Evolutionary conservation across 2,113 vertebrate genomes (phyloP).

Genomic region (Seriola quinqueradiata): DNA sequence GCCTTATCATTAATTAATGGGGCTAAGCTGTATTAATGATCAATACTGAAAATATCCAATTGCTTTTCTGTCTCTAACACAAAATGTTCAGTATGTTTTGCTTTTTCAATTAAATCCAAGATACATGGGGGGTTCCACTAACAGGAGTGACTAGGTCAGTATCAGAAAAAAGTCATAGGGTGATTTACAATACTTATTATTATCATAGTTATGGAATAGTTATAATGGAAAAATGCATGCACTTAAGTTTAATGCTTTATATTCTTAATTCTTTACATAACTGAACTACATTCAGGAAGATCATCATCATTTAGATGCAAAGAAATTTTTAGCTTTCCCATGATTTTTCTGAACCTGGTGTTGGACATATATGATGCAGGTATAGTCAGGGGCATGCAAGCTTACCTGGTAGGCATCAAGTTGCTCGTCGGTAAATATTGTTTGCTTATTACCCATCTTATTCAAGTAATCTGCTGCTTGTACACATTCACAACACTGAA

Average conservation of each 20-base stretch:
- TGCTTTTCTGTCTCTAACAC: not conserved
- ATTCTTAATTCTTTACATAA: not conserved
- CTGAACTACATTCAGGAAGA: no score
- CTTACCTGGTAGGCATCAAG: constrained; percentile 96
- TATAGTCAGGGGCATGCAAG: not conserved
- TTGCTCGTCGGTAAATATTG: constrained; percentile 97
- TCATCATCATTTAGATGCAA: no score
- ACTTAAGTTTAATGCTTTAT: not conserved
- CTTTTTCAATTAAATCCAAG: not conserved
- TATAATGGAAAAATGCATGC: not conserved
- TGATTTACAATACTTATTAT: no score
- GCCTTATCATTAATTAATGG: not conserved
- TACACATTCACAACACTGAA: constrained; percentile 86
- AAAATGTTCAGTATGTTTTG: not conserved
- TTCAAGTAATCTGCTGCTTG: constrained; percentile 81
- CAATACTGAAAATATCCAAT: not conserved
- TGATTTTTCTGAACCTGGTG: no score
- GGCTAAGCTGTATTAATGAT: not conserved
- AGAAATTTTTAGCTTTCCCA: no score
- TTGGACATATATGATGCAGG: no score
- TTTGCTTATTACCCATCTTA: constrained; percentile 97
- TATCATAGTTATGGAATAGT: not conserved
- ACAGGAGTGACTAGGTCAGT: not conserved
- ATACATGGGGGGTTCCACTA: not conserved
- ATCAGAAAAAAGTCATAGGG: not conserved